Evolutionary conservation across 2,113 vertebrate genomes (phyloP).

Genomic region (Callopanchax toddi): DNA sequence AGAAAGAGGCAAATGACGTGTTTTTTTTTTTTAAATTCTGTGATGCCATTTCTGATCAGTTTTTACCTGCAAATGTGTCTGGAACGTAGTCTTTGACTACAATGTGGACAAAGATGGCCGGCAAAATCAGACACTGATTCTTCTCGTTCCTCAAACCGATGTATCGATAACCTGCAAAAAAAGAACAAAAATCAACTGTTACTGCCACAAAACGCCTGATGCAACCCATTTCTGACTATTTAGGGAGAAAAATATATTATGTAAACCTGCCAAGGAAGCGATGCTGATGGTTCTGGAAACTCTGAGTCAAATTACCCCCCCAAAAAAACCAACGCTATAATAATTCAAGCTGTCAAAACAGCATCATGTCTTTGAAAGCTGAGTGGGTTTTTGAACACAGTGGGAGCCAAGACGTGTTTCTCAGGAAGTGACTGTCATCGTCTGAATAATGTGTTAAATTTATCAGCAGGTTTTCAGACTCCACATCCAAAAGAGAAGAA

Average conservation of each 20-base stretch:
- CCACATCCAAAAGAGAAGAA: neutral
- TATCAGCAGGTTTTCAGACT: neutral
- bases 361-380: neutral
- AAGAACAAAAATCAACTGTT: constrained; percentile 1
- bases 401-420: constrained; percentile 5
- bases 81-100: constrained; percentile 98
- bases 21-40: too few species aligned
- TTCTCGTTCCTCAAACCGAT: constrained; percentile 94
- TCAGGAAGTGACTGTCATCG: neutral
- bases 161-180: constrained; percentile 90
- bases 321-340: too few species aligned
- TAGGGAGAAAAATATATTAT: constrained; percentile 4
- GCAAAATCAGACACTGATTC: constrained; percentile 90
- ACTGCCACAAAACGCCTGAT: neutral
- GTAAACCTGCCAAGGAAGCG: neutral
- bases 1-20: too few species aligned
- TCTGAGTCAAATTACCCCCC: neutral
- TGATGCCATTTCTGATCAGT: neutral
- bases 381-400: constrained; percentile 9
- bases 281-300: neutral
- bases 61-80: constrained; percentile 94
- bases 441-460: constrained; percentile 7
- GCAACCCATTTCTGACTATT: neutral
- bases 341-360: neutral
- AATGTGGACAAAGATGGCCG: constrained; percentile 94